Base-by-base conservation (phyloP, 2,888 invertebrate species). In the Alloscopus bannaensis region DNA sequence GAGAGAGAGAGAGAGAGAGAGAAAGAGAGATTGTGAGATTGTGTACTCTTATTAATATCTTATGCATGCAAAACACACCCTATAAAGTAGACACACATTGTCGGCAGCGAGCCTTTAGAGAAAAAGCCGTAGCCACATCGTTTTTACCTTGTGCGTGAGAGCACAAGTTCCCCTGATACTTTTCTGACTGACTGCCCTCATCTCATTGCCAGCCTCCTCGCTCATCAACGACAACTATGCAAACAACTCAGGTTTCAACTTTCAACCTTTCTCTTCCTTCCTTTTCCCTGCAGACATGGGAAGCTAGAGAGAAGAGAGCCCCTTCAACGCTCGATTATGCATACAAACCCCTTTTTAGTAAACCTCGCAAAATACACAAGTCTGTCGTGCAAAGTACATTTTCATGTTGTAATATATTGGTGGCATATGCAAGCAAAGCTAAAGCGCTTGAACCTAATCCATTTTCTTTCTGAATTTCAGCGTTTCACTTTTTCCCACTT, bases 221-320 rank as follows among this genome's bases (percentile, higher is more conserved):
- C n/a, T n/a, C 22, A 40, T 60, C 40, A 60, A 36, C 22, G 60
- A 60, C 60, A 60, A 40, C 29, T 60, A 60, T 60, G 60, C 60
- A 60, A 60, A 60, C 60, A 60, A 60, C 60, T 60, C 60, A 60
- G 13, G 40, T 60, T 60, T 24, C 29, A 59, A 59, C 26, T 20
- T n/a, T 55, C 28, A 36, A 6, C 13, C 36, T 36, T 13, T 36
- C 36, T 36, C 36, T 36, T 13, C 36, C 36, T 36, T 13, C 36
- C 36, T 8, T 36, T 6, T 36, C 36, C 36, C 36, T 36, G 13
- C 8, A 36, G 8, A 36, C 36, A 36, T 8, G 36, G n/a, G 20
- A 50, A n/a, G 20, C 2, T 2, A 50, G 20, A 50, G 8, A 3
- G 18, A 2, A 50, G 8, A 18, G 3, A 50, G 13, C 20, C 50